Evolutionary conservation across 2,113 vertebrate genomes (phyloP).

Genomic region (Ariopsis seemanni): DNA sequence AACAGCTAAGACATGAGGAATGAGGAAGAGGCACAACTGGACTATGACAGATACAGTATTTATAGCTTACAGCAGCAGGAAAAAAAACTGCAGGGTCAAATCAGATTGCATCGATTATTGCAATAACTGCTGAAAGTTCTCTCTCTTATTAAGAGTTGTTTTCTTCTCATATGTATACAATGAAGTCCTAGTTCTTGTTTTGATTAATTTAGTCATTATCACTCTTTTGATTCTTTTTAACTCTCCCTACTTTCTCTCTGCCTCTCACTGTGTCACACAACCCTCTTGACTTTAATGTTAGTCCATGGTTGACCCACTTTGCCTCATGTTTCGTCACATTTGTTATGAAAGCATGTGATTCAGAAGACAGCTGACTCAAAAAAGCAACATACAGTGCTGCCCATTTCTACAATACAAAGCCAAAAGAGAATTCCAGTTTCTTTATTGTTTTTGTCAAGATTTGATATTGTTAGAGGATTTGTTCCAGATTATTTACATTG

Average conservation of each 20-base stretch:
- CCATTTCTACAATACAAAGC: background rate
- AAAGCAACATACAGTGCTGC: constrained; percentile 24
- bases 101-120: constrained; percentile 24
- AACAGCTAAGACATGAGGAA: no score
- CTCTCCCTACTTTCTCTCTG: constrained; percentile 11
- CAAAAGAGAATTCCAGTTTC: background rate
- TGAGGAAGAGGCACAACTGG: no score
- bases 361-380: constrained; percentile 58
- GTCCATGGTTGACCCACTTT: constrained; percentile 56
- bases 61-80: background rate
- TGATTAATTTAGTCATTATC: background rate
- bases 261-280: background rate
- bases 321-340: constrained; percentile 56
- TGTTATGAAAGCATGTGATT: constrained; percentile 61
- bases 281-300: constrained; percentile 35
- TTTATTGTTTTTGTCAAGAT: no score
- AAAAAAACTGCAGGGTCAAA: background rate
- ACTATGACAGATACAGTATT: no score
- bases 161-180: constrained; percentile 9
- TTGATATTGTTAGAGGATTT: no score
- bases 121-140: background rate
- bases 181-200: background rate
- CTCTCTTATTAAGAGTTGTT: background rate
- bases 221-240: background rate
- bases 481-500: no score